phyloP scores from a whole-genome alignment of 23 tunicate genomes.

The Oikopleura dioica region DNA sequence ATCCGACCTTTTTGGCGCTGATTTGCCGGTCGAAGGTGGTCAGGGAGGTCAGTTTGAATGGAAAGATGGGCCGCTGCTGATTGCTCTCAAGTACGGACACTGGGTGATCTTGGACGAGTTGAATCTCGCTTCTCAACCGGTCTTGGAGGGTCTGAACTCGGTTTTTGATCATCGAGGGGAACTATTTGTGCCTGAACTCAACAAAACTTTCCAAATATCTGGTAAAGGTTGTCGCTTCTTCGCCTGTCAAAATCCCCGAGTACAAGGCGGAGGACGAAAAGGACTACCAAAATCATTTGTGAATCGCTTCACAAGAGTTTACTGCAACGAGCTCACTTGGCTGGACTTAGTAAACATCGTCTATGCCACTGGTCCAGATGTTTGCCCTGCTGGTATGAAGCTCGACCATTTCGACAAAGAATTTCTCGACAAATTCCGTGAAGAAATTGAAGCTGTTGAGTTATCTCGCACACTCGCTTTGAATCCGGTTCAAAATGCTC shows the following conservation, averaged over 20 bases:
- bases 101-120: slow-evolving; percentile 94
- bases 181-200: slow-evolving; percentile 54
- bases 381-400: no score
- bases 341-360: not conserved
- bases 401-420: no score
- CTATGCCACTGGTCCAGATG: no score
- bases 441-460: no score
- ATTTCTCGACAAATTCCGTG: no score
- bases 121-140: slow-evolving; percentile 80
- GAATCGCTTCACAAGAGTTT: slow-evolving; percentile 36
- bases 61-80: slow-evolving; percentile 83
- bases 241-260: slow-evolving; percentile 88
- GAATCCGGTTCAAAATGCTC: no score
- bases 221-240: slow-evolving; percentile 44
- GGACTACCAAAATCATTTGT: slow-evolving; percentile 41
- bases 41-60: slow-evolving; percentile 65
- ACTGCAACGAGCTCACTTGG: not conserved
- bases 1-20: slow-evolving; percentile 76
- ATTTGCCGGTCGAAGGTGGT: slow-evolving; percentile 70
- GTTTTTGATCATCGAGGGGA: slow-evolving; percentile 84
- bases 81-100: slow-evolving; percentile 50
- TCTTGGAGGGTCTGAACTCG: slow-evolving; percentile 78
- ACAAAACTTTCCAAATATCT: slow-evolving; percentile 25
- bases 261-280: slow-evolving; percentile 93
- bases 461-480: no score